Evolutionary conservation across 2,888 invertebrate species (phyloP).

Genomic region (Hyalella azteca): DNA sequence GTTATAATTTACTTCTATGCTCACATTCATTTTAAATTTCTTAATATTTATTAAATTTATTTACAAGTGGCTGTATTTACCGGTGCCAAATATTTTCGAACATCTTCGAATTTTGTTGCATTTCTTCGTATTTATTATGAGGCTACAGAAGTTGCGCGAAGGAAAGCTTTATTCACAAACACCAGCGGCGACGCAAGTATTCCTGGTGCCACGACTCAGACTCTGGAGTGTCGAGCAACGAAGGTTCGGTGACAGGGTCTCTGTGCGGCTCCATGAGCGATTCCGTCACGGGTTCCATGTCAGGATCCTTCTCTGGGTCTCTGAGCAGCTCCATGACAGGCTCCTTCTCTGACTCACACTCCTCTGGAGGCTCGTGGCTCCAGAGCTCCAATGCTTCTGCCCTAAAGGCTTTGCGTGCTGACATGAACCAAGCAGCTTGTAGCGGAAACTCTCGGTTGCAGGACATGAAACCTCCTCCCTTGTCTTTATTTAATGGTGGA

Average conservation of each 20-base stretch:
- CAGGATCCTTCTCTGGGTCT: slow-evolving; percentile 7
- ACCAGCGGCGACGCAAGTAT: slow-evolving; percentile 74
- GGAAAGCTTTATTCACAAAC: slow-evolving; percentile 44
- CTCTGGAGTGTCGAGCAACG: slow-evolving; percentile 62
- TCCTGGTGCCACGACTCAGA: slow-evolving; percentile 69
- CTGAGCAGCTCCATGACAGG: background rate
- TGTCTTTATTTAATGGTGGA: background rate
- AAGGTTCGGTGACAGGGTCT: slow-evolving; percentile 61
- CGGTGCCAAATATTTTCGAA: no score
- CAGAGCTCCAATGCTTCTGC: background rate
- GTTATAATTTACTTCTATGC: no score
- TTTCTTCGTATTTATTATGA: no score
- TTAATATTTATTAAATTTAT: no score
- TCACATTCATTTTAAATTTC: no score
- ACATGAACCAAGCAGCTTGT: background rate
- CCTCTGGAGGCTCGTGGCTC: background rate
- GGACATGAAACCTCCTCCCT: background rate
- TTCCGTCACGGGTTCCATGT: slow-evolving; percentile 5
- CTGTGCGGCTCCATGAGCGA: slow-evolving; percentile 39
- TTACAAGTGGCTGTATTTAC: no score
- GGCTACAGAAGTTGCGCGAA: background rate
- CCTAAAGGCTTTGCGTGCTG: background rate
- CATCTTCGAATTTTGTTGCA: no score
- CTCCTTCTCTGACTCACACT: slow-evolving; percentile 10
- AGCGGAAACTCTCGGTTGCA: background rate